These are phyloP conservation scores for Entelurus aequoreus DNA, from an alignment of 2,113 vertebrate species.

Conservation along the genomic window DNA sequence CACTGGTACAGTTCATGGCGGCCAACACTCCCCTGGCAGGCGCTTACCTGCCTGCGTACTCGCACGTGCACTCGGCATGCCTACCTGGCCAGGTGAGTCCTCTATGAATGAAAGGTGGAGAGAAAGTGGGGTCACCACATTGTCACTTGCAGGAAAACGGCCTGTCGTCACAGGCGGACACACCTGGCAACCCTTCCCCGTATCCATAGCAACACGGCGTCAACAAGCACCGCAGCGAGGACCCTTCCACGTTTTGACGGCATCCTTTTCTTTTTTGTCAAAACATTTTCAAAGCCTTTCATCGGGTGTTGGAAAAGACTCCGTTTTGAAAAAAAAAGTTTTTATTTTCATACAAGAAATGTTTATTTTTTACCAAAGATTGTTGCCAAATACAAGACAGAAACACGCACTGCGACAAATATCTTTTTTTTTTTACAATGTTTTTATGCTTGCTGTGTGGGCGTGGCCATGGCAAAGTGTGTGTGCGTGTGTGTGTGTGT, in stretches of 20 bases:
- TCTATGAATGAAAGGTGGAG: neutral
- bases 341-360: constrained; percentile 93
- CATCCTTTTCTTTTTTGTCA: no score
- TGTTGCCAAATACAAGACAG: constrained; percentile 76
- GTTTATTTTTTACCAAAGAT: constrained; percentile 89
- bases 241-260: constrained; percentile 69
- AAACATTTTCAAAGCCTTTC: no score
- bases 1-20: constrained; percentile 83
- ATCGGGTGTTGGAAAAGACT: no score
- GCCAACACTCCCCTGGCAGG: constrained; percentile 92
- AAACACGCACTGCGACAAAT: constrained; percentile 84
- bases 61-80: constrained; percentile 83
- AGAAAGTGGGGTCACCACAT: neutral
- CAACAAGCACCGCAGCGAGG: constrained; percentile 78
- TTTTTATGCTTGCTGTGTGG: constrained; percentile 93
- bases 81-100: constrained; percentile 85
- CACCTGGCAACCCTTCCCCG: constrained; percentile 89
- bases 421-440: constrained; percentile 69
- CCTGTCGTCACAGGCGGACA: constrained; percentile 87
- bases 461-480: constrained; percentile 88
- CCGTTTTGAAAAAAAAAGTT: constrained; percentile 65
- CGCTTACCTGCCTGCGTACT: constrained; percentile 90
- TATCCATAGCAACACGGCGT: constrained; percentile 94
- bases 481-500: constrained; percentile 45
- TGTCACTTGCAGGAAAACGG: constrained; percentile 82